Conservation (phyloP, 2,888 invertebrate species). For the Choristoneura rosaceana region DNA sequence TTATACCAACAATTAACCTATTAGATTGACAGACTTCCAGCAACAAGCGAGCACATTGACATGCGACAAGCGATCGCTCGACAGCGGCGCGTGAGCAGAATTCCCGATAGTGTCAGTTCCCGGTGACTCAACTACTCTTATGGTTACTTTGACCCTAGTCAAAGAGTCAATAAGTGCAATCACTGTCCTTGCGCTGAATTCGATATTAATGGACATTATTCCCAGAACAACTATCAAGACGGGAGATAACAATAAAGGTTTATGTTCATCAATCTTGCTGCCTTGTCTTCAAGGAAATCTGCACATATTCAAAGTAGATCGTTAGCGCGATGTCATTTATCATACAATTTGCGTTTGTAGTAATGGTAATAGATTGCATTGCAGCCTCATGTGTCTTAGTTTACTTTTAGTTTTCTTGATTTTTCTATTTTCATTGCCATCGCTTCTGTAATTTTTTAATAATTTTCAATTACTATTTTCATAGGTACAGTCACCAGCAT, state of each 20-base stretch:
- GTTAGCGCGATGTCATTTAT: slow-evolving; percentile 29
- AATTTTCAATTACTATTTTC: too few species aligned
- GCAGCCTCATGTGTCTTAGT: slow-evolving; percentile 14
- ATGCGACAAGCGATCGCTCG: slow-evolving; percentile 68
- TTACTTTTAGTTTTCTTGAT: background rate
- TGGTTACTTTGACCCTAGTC: slow-evolving; percentile 81
- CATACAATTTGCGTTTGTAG: slow-evolving; percentile 20
- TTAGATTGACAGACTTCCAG: slow-evolving; percentile 51
- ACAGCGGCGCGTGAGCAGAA: slow-evolving; percentile 69
- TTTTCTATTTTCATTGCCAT: too few species aligned
- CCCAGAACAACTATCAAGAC: slow-evolving; percentile 70
- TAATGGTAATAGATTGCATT: too few species aligned
- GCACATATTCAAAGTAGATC: slow-evolving; percentile 25
- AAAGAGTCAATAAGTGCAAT: slow-evolving; percentile 71
- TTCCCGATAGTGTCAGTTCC: slow-evolving; percentile 70
- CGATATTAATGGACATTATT: slow-evolving; percentile 62
- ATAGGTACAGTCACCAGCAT: too few species aligned
- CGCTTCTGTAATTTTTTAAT: too few species aligned
- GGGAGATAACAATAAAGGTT: slow-evolving; percentile 45
- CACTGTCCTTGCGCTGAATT: slow-evolving; percentile 79
- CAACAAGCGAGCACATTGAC: slow-evolving; percentile 72
- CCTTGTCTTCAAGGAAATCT: slow-evolving; percentile 38
- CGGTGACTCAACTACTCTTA: slow-evolving; percentile 72
- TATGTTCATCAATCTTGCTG: slow-evolving; percentile 47
- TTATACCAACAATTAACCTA: slow-evolving; percentile 12